A percentile compares a stretch with the other conserved stretches of the same genome.
Evolutionary conservation across 2,797 vertebrate genomes (phyloP).

Genomic region (Rallus crepitans): DNA sequence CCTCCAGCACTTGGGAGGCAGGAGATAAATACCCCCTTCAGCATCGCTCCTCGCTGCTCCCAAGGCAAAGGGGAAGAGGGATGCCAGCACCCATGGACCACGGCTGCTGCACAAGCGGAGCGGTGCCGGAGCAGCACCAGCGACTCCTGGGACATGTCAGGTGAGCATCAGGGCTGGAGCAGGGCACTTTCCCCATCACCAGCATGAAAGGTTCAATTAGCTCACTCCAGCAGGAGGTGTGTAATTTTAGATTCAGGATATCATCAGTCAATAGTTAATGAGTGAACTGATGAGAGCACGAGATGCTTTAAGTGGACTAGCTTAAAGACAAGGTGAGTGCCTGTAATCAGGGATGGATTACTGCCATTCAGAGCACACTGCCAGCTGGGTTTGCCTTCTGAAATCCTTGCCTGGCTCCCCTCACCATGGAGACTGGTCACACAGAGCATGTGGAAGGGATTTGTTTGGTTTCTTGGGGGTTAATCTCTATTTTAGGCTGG

Average conservation of each 20-base stretch:
- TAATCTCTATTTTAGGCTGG: background rate
- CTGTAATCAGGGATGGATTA: conserved; percentile 70
- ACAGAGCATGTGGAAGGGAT: background rate
- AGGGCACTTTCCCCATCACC: conserved; percentile 35
- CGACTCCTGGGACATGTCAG: fast-evolving
- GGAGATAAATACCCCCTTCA: background rate
- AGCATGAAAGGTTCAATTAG: conserved; percentile 71
- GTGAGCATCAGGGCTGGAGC: conserved; percentile 16
- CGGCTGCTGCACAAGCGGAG: fast-evolving
- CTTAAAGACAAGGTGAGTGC: conserved; percentile 67
- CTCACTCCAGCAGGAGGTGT: conserved; percentile 42
- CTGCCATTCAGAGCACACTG: conserved; percentile 56
- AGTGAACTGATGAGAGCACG: conserved; percentile 66
- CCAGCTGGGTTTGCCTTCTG: conserved; percentile 66
- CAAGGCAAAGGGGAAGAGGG: background rate
- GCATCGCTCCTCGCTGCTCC: background rate
- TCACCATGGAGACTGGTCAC: conserved; percentile 48
- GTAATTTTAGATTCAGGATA: conserved; percentile 73
- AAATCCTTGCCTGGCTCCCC: conserved; percentile 15
- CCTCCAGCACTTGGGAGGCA: background rate
- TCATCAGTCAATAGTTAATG: conserved; percentile 72
- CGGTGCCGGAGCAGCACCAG: fast-evolving
- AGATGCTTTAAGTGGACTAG: conserved; percentile 58
- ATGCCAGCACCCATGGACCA: background rate
- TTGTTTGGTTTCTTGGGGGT: background rate